These are phyloP conservation scores for Chaetophractus vellerosus DNA, from an alignment of 2,797 vertebrate species.

Conservation along the genomic window DNA sequence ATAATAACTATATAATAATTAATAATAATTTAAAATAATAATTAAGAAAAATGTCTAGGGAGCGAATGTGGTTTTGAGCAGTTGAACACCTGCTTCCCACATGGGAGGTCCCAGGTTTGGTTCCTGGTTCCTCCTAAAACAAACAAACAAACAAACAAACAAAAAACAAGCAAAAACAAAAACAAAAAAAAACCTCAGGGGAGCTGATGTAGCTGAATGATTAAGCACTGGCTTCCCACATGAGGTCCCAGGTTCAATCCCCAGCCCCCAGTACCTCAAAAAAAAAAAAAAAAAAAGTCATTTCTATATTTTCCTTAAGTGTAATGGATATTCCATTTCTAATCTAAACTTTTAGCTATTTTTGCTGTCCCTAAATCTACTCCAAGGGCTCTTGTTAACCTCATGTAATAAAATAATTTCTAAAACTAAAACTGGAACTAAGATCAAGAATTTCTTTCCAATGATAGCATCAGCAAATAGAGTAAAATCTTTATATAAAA, in stretches of 20 bases:
- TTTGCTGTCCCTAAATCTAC: slow-evolving; percentile 30
- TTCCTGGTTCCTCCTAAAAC: too few species aligned
- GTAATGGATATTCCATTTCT: slow-evolving; percentile 11
- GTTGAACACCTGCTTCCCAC: not conserved
- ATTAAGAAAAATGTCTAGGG: not conserved
- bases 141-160: too few species aligned
- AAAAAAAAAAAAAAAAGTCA: not conserved
- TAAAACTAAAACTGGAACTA: slow-evolving; percentile 59
- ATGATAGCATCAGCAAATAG: slow-evolving; percentile 9
- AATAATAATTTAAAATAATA: not conserved
- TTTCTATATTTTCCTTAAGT: not conserved
- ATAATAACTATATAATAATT: not conserved
- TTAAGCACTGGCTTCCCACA: too few species aligned
- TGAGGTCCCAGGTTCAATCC: too few species aligned
- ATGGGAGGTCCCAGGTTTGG: too few species aligned
- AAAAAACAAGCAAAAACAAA: too few species aligned
- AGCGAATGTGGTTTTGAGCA: too few species aligned
- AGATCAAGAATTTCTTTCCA: slow-evolving; percentile 54
- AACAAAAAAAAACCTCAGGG: too few species aligned
- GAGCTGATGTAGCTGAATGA: too few species aligned
- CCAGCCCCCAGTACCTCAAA: too few species aligned
- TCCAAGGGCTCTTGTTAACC: slow-evolving; percentile 3
- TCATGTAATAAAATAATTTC: slow-evolving; percentile 60
- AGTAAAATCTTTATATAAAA: slow-evolving; percentile 52
- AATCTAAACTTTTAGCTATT: slow-evolving; percentile 19